Base-by-base conservation (phyloP, 2,888 invertebrate species). In the Gisinianus flammeolus region DNA sequence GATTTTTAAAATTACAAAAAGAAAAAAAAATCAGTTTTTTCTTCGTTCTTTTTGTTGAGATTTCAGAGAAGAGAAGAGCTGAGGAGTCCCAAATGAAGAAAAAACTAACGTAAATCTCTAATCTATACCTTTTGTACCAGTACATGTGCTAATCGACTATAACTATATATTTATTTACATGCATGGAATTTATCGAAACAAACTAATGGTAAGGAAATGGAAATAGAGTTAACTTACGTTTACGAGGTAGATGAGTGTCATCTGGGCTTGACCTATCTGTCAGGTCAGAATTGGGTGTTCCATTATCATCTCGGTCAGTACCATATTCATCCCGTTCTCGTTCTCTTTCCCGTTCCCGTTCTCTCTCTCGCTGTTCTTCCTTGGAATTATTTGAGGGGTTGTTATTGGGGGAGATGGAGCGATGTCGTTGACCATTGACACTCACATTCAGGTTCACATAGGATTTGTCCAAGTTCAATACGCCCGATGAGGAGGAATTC, bases 241-340 rank as follows among this genome's bases (percentile, higher is more conserved):
- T 80, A 79, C 5, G 80, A 19, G 75, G 79, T 26, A 81, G 76
- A 74, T 82, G 83, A 22, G 78, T 70, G 10, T 88, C 56, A 83
- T 88, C 88, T 2, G 88, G 88, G 52, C 88, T 88, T 31, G 88
- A 88, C n/a, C 88, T 85, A 79, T 88, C 88, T 67, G 88, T 88
- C 79, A 88, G 87, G 81, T 88, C 88, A n/a, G 88, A 88, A 52
- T 87, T 87, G 1, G 88, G 88, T 0, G 88, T 88, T 2, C 87
- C 88, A 79, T 87, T 88, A 19, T 87, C 86, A 67, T 88, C 88
- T 31, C 88, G 86, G 71, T 88, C 87, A 73, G 80, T 81, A 58
- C 72, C 76, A 33, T 62, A 68, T 58, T 77, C 79, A 19, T 82
- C 81, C 31, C 82, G 81, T 24, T 24, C 22, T 5, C 16, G 2